Conservation (phyloP, 2,888 invertebrate species). For the Nematopogon swammerdamellus region DNA sequence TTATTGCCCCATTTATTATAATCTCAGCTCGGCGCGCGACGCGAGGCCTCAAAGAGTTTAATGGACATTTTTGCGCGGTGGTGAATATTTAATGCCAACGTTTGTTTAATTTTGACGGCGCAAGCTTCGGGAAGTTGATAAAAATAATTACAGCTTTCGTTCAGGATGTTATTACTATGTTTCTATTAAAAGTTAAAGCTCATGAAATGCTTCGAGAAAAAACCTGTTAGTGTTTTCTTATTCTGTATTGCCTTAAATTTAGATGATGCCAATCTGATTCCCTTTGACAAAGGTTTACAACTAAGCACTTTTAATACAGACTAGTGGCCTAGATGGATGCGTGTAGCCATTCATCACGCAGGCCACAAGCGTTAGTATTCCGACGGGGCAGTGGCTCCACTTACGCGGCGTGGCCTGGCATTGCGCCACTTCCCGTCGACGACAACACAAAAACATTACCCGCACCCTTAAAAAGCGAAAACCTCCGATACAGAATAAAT, state of each 20-base stretch:
- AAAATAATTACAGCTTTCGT: no score
- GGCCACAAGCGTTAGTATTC: background rate
- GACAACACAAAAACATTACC: slow-evolving; percentile 18
- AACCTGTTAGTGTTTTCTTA: no score
- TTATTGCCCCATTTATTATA: slow-evolving; percentile 55
- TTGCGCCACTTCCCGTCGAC: slow-evolving; percentile 4
- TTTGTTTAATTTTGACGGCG: background rate
- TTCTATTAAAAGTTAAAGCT: no score
- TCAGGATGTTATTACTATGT: no score
- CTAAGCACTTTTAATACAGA: no score
- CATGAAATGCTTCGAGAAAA: no score
- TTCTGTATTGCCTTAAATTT: no score
- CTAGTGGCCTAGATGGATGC: no score
- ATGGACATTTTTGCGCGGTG: slow-evolving; percentile 38
- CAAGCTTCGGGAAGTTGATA: no score
- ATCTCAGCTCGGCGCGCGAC: slow-evolving; percentile 45
- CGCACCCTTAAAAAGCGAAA: slow-evolving; percentile 15
- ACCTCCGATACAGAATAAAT: slow-evolving; percentile 4
- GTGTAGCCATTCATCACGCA: no score
- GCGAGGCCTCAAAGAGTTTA: slow-evolving; percentile 44
- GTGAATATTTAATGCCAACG: background rate
- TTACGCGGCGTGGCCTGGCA: background rate
- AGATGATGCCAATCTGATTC: no score
- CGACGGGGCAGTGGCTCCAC: background rate
- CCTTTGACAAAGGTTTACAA: no score